Conservation (phyloP, 2,797 vertebrate species). For the Falco columbarius region DNA sequence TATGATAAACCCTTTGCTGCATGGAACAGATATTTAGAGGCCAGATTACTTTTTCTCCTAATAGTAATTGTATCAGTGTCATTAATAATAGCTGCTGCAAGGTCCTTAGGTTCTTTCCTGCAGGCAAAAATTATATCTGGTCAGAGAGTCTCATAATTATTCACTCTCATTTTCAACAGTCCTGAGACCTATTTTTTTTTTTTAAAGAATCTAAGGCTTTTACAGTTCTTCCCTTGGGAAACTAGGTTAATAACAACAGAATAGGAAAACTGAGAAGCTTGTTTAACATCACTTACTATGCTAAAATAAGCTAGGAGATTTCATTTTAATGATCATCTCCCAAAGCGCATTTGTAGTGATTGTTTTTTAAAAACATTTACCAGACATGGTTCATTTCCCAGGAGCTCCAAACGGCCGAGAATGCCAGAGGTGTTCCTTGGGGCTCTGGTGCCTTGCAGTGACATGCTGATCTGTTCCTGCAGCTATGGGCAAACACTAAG, state of each 20-base stretch:
- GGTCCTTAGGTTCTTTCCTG: conserved; percentile 35
- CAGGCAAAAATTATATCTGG: conserved; percentile 62
- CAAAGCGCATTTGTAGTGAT: conserved; percentile 61
- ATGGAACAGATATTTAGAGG: conserved; percentile 68
- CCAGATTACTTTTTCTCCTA: conserved; percentile 60
- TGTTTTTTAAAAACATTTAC: conserved; percentile 48
- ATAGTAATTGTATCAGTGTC: conserved; percentile 63
- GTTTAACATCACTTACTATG: conserved; percentile 65
- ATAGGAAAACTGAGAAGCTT: conserved; percentile 59
- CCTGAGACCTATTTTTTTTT: conserved; percentile 30
- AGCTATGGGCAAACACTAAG: not conserved
- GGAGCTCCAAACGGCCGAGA: not conserved
- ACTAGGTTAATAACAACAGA: conserved; percentile 61
- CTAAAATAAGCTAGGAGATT: conserved; percentile 50
- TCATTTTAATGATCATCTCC: conserved; percentile 64
- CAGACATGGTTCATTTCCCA: conserved; percentile 45
- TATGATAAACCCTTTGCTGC: conserved; percentile 58
- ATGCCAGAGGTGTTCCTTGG: not conserved
- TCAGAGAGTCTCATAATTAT: conserved; percentile 66
- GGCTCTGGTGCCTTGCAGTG: not conserved
- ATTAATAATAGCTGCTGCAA: conserved; percentile 69
- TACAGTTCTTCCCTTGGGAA: conserved; percentile 57
- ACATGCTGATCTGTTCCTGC: not conserved
- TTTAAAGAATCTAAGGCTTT: conserved; percentile 35
- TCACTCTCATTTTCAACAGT: conserved; percentile 50